Evolutionary conservation across 2,113 vertebrate genomes (phyloP).

Genomic region (Brachyhypopomus occidentalis): DNA sequence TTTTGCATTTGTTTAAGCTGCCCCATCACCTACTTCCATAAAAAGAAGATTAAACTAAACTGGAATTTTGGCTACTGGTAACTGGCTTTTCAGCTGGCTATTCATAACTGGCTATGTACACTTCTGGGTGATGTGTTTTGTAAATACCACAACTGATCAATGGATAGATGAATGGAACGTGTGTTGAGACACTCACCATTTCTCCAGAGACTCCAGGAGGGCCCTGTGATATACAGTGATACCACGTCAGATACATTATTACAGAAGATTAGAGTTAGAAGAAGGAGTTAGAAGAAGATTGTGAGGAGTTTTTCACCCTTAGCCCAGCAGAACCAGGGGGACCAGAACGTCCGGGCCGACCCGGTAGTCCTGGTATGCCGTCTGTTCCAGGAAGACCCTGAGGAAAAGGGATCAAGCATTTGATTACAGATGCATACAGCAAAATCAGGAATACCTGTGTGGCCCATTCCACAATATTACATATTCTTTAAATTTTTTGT

Average conservation of each 20-base stretch:
- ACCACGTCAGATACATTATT: constrained; percentile 10
- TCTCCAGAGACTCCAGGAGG: constrained; percentile 77
- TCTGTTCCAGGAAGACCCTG: constrained; percentile 85
- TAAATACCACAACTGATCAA: too few relatives aligned
- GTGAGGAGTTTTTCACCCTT: constrained; percentile 67
- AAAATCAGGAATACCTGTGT: constrained; percentile 25
- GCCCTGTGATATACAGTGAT: constrained; percentile 71
- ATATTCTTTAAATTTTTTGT: too few relatives aligned
- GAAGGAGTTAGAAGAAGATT: not conserved
- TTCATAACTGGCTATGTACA: not conserved
- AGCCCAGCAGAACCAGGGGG: constrained; percentile 81
- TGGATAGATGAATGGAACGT: not conserved
- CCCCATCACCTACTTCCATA: constrained; percentile 8
- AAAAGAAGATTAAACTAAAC: not conserved
- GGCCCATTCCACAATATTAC: too few relatives aligned
- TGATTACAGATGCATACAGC: constrained; percentile 32
- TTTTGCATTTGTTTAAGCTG: not conserved
- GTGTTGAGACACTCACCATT: constrained; percentile 62
- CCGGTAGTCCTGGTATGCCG: constrained; percentile 85
- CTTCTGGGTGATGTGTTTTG: not conserved
- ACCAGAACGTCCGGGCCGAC: constrained; percentile 81
- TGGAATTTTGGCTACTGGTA: not conserved
- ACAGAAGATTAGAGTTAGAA: not conserved
- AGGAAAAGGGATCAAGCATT: constrained; percentile 21
- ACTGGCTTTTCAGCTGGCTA: too few relatives aligned